These are phyloP conservation scores for Akabosia matsudoensis DNA, from an alignment of 1,140 invertebrate species.

Conservation along the genomic window DNA sequence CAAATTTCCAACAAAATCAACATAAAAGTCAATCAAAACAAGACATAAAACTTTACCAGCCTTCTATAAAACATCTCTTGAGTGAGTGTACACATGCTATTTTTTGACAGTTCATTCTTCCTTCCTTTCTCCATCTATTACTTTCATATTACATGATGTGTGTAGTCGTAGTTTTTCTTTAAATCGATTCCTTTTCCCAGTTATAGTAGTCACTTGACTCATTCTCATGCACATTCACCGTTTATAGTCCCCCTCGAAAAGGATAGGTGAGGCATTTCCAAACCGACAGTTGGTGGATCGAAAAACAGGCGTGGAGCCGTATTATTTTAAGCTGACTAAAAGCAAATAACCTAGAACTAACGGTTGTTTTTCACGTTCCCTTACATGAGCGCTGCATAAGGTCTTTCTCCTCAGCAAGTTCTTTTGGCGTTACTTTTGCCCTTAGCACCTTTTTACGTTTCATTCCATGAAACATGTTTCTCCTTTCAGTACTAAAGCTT, in stretches of 20 bases:
- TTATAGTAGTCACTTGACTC: neutral
- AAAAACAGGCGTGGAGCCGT: slow-evolving; percentile 7
- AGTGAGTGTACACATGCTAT: neutral
- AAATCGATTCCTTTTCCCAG: neutral
- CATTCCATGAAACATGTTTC: too few relatives aligned
- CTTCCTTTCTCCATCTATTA: slow-evolving; percentile 9
- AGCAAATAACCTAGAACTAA: slow-evolving; percentile 15
- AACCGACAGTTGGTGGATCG: neutral
- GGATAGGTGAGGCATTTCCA: too few relatives aligned
- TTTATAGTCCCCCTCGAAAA: too few relatives aligned
- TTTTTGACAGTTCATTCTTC: slow-evolving; percentile 8
- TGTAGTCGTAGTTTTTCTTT: neutral
- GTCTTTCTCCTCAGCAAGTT: neutral
- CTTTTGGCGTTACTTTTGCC: neutral
- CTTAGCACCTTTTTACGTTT: too few relatives aligned
- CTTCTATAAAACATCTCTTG: neutral
- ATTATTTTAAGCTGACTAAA: slow-evolving; percentile 13
- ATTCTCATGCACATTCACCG: neutral
- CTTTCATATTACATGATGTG: neutral
- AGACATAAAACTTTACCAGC: neutral
- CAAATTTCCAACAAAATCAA: neutral
- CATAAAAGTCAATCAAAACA: neutral
- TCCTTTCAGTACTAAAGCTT: too few relatives aligned
- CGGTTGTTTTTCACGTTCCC: neutral
- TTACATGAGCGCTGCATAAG: neutral